These are phyloP conservation scores for Probosciger aterrimus DNA, from an alignment of 2,113 vertebrate species.

Conservation along the genomic window DNA sequence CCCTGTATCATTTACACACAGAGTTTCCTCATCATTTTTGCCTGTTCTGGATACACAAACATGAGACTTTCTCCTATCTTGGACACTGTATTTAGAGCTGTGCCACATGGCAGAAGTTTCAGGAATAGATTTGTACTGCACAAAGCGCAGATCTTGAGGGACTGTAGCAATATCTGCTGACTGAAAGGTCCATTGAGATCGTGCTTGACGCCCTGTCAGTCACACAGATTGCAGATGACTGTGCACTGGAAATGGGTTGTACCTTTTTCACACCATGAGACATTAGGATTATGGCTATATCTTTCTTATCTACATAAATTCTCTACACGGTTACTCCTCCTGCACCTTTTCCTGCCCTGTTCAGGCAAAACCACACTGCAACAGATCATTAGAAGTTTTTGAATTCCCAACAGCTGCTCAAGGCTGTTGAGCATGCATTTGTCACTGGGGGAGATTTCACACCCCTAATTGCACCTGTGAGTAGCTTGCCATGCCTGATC, in stretches of 20 bases:
- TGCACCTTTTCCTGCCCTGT: background rate
- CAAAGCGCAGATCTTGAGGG: accelerated
- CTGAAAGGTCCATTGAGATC: accelerated
- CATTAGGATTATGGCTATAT: background rate
- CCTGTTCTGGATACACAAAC: background rate
- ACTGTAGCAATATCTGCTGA: background rate
- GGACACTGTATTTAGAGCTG: background rate
- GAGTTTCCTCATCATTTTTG: background rate
- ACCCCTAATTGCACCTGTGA: background rate
- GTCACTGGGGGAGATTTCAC: background rate
- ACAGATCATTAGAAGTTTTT: background rate
- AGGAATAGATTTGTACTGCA: background rate
- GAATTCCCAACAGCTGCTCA: background rate
- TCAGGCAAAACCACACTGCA: background rate
- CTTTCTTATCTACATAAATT: background rate
- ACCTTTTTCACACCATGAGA: background rate
- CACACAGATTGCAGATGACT: background rate
- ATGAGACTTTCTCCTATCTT: background rate
- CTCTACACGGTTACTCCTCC: background rate
- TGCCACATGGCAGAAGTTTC: background rate
- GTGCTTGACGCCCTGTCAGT: background rate
- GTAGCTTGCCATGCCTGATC: background rate
- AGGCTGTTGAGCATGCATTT: background rate
- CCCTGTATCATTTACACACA: accelerated
- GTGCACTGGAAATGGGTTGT: background rate